Evolutionary conservation across 2,888 invertebrate genomes (phyloP).

Genomic region (Eupelmus urozonus): DNA sequence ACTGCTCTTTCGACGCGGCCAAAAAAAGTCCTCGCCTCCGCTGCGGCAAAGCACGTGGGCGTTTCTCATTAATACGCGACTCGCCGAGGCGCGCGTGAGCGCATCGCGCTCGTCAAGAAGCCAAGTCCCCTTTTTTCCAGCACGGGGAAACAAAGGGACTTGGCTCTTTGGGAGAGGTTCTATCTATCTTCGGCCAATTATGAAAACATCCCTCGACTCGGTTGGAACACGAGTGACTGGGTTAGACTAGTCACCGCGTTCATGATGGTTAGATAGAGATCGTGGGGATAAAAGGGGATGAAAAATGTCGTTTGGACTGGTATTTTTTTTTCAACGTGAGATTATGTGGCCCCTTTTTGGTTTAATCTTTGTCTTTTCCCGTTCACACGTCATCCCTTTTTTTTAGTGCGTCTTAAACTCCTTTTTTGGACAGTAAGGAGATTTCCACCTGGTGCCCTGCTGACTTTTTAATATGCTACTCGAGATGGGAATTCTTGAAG

Average conservation of each 20-base stretch:
- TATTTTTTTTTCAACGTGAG: constrained; percentile 4
- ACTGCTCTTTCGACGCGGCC: background rate
- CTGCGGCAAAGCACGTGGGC: constrained; percentile 36
- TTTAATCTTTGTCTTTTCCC: constrained; percentile 25
- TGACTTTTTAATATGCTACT: background rate
- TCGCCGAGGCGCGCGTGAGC: constrained; percentile 10
- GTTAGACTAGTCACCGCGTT: constrained; percentile 65
- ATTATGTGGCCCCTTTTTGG: background rate
- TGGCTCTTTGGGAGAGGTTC: background rate
- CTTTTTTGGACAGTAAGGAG: background rate
- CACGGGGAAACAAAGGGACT: background rate
- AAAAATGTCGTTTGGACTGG: constrained; percentile 15
- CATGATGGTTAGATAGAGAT: constrained; percentile 64
- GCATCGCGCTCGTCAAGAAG: constrained; percentile 13
- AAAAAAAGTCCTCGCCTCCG: constrained; percentile 7
- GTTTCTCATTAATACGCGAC: constrained; percentile 61
- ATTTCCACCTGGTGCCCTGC: background rate
- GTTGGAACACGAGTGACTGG: constrained; percentile 54
- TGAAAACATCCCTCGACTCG: constrained; percentile 62
- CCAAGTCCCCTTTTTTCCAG: constrained; percentile 14
- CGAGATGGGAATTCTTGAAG: no score
- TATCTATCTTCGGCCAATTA: constrained; percentile 60
- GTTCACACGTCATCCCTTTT: constrained; percentile 28
- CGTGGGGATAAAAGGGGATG: constrained; percentile 56
- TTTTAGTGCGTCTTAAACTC: background rate